phyloP scores from a whole-genome alignment of 2,797 vertebrate species.

The Emydoidea blandingii region DNA sequence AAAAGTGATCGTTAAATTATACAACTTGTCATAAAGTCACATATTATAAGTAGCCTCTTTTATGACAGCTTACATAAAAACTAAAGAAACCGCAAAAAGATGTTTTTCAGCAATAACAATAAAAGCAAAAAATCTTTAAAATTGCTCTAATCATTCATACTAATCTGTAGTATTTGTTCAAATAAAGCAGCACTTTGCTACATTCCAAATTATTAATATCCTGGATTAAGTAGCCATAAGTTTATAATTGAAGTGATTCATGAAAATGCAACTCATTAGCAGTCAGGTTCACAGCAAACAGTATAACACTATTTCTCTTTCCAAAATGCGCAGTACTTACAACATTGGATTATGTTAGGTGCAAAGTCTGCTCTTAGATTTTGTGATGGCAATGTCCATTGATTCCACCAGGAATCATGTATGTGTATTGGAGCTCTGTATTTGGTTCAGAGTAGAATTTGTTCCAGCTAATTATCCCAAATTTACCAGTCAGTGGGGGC shows the following conservation, averaged over 20 bases:
- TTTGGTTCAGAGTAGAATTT: not conserved
- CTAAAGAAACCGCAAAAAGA: slow-evolving; percentile 25
- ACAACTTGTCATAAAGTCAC: slow-evolving; percentile 61
- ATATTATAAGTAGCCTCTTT: slow-evolving; percentile 54
- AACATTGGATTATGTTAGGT: not conserved
- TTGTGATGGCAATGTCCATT: not conserved
- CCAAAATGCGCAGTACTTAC: not conserved
- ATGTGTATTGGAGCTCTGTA: not conserved
- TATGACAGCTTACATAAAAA: slow-evolving; percentile 61
- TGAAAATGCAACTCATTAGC: slow-evolving; percentile 36
- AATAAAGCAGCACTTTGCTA: not conserved
- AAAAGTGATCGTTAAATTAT: slow-evolving; percentile 66
- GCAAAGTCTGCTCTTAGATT: not conserved
- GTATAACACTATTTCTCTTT: slow-evolving; percentile 7
- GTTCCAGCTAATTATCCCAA: not conserved
- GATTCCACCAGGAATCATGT: not conserved
- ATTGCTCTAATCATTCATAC: not conserved
- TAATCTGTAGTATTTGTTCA: slow-evolving; percentile 1
- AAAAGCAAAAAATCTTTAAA: slow-evolving; percentile 29
- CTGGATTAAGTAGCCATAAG: not conserved
- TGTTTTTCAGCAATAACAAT: slow-evolving; percentile 20
- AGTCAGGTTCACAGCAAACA: not conserved
- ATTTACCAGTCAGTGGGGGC: not conserved
- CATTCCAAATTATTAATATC: slow-evolving; percentile 19
- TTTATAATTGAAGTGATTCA: slow-evolving; percentile 28